phyloP scores from a whole-genome alignment of 1,140 invertebrate genomes.

The Drosophila sechellia region DNA sequence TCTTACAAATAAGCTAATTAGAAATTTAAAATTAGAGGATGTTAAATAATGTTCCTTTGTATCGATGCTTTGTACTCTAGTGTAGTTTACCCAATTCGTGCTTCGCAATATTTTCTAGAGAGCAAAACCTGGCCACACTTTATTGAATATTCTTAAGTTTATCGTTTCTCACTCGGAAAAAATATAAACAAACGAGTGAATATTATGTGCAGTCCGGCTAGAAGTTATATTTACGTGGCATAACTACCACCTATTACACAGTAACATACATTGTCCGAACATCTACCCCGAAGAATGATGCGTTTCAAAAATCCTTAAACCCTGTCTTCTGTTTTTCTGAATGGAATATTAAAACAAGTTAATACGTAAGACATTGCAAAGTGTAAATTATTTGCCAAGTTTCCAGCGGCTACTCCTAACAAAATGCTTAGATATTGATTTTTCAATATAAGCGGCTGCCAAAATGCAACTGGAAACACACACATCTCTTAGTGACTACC shows the following conservation, averaged over 20 bases:
- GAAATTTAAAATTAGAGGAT: too few relatives aligned
- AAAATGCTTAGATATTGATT: conserved; percentile 56
- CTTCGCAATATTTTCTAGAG: neutral
- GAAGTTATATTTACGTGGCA: neutral
- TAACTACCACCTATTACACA: neutral
- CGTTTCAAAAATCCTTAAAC: neutral
- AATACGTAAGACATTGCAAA: too few relatives aligned
- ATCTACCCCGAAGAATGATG: conserved; percentile 3
- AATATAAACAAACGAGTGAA: conserved; percentile 29
- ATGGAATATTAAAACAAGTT: neutral
- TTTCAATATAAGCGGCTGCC: conserved; percentile 51
- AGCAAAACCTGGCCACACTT: conserved; percentile 1
- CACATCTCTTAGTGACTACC: neutral
- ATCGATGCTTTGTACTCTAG: neutral
- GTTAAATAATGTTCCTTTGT: neutral
- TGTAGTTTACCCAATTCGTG: neutral
- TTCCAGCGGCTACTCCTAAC: conserved; percentile 10
- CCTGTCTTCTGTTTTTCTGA: neutral
- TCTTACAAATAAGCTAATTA: too few relatives aligned
- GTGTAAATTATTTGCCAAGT: neutral
- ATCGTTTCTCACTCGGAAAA: conserved; percentile 7
- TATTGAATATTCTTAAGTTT: neutral
- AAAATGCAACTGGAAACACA: conserved; percentile 57
- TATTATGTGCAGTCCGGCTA: neutral
- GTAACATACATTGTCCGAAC: neutral